Evolutionary conservation across 2,797 vertebrate species (phyloP).

Genomic region (Gymnothorax javanicus): DNA sequence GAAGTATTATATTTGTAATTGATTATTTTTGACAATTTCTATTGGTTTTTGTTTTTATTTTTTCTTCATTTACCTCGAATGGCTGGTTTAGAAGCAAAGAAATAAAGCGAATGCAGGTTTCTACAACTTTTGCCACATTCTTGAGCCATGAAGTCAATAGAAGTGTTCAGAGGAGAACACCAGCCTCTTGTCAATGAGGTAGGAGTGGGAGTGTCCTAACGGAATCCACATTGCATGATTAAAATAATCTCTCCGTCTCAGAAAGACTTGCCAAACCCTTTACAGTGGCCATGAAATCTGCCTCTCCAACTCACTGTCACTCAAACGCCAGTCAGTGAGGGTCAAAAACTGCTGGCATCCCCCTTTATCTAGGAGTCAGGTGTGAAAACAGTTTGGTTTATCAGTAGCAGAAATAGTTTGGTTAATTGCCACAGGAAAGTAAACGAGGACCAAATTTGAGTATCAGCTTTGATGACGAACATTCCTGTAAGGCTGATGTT

Average conservation of each 20-base stretch:
- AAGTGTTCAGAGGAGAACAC: background rate
- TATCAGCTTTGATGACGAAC: background rate
- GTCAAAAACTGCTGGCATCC: background rate
- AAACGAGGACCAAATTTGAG: background rate
- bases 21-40: background rate
- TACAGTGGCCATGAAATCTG: background rate
- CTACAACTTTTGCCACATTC: constrained; percentile 10
- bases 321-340: background rate
- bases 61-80: background rate
- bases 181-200: constrained; percentile 10
- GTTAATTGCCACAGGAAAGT: background rate
- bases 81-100: background rate
- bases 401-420: background rate
- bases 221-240: constrained; percentile 27
- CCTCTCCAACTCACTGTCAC: background rate
- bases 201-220: constrained; percentile 33
- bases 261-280: background rate
- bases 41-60: background rate
- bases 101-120: constrained; percentile 9
- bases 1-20: background rate
- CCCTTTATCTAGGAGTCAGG: background rate
- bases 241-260: background rate
- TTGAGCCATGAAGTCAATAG: background rate
- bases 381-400: background rate
- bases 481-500: background rate